Evolutionary conservation across 2,888 invertebrate genomes (phyloP), one percentile per base, ranked within the genome.

Genomic region (Amphipoea lucens): DNA sequence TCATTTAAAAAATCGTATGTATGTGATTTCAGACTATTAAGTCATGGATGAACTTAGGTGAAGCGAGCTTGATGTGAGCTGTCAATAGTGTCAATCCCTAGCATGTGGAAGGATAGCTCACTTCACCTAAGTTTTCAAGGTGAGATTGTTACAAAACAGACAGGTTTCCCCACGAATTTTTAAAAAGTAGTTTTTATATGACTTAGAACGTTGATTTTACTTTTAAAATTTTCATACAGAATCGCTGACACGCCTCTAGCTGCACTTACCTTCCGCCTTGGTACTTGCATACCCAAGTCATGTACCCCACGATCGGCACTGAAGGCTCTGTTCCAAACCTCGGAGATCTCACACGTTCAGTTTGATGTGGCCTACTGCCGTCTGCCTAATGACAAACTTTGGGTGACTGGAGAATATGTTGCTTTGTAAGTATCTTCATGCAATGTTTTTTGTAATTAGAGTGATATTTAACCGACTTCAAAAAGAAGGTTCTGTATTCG

Each of bases 361-460:
- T 94, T 90, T 74, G 82, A 90, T 0, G 96, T 96, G 0, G 71
- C 68, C 0, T 95, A 90, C 76, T 95, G 95, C 75, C 92, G 96
- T 14, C 84, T 96, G 36, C 95, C 95, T 0, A 91, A 95, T 62
- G 96, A 96, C 69, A 96, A 96, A 74, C 94, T 92, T 2, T 95
- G 94, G 93, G 94, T 94, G 2, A 81, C 94, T 4, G 96, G 91
- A 12, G 96, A 96, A 77, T 95, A 94, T 74, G 91, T 94, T n/a
- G 95, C 95, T 17, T 86, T 94, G 96, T 96, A 88, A 94, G 95
- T 94, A 83, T 4, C 1, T 14, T 17, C 0, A 9, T 51, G 9
- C 1, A 12, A 9, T 72, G 1, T 23, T 60, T 54, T 36, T 36
- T 69, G 2, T 36, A 6, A 68, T 4, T 17, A 36, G 4, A 29